These are phyloP conservation scores for Drosophila sproati DNA, from an alignment of 1,140 invertebrate genomes.

Conservation along the genomic window DNA sequence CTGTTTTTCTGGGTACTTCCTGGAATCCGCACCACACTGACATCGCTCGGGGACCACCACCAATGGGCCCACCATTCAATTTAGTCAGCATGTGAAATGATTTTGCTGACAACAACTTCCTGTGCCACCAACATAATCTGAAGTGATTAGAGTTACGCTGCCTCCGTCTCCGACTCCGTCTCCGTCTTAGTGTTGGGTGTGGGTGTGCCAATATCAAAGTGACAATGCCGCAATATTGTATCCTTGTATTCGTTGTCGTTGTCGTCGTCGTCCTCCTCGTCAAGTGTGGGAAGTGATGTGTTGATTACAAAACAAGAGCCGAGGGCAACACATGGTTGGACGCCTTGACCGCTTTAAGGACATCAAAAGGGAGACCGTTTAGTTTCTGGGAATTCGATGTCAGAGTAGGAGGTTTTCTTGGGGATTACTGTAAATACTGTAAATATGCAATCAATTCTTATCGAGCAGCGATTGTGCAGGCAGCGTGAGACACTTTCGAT, in stretches of 20 bases:
- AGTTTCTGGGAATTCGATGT: constrained; percentile 20
- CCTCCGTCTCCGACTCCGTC: background rate
- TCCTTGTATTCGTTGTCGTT: background rate
- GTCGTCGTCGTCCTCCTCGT: background rate
- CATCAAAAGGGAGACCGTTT: constrained; percentile 35
- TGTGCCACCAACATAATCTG: constrained; percentile 37
- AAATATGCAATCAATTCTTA: constrained; percentile 54
- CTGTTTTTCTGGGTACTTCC: constrained; percentile 22
- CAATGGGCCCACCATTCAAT: constrained; percentile 23
- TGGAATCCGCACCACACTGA: constrained; percentile 14
- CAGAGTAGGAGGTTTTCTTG: background rate
- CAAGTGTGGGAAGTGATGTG: constrained; percentile 52
- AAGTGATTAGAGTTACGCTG: constrained; percentile 40
- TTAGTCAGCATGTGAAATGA: constrained; percentile 42
- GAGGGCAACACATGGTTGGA: constrained; percentile 8
- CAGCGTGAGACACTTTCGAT: constrained; percentile 48
- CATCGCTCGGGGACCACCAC: constrained; percentile 30
- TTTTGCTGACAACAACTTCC: constrained; percentile 56
- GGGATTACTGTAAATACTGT: constrained; percentile 41
- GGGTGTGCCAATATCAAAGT: constrained; percentile 54
- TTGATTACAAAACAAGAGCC: constrained; percentile 51
- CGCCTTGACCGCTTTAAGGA: constrained; percentile 31
- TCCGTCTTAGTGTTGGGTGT: constrained; percentile 15
- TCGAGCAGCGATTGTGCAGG: constrained; percentile 16
- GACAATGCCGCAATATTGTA: constrained; percentile 41